Base-by-base conservation (phyloP, 92 coral and sea anemone species). In the Montipora capitata region DNA sequence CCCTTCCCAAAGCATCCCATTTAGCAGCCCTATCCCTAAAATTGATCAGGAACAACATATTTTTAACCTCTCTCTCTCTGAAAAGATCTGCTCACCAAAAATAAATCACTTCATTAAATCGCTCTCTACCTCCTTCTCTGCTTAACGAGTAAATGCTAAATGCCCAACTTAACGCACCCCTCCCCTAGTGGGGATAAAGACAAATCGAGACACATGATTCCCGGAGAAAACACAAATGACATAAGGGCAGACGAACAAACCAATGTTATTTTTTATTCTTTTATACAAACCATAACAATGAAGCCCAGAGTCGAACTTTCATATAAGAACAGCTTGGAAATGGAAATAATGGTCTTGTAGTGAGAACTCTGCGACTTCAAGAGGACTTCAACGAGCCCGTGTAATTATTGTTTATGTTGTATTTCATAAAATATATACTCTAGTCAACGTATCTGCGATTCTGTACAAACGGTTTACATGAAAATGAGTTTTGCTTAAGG, bases 361-460 rank as follows among this genome's bases (percentile, higher is more conserved):
- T 27, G 35, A 27, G 35, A 27, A 27, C 35, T 27, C 35, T 27
- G 35, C 35, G 35, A 27, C 35, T 27, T 27, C 35, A 27, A 27
- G 35, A 27, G 35, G 35, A 27, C 35, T 27, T 27, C 52, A 49
- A 49, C 70, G 66, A 83, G 75, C 93, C 84, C 80, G 88, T 64
- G 93, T 90, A 85, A 80, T 86, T 77, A 63, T 17, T 86, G 78
- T 85, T 85, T 85, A 83, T 85, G 78, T 83, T 63, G 89, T 75
- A 79, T 77, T 90, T 85, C 94, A 90, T 90, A 90, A 90, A 90
- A 90, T 90, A 90, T 90, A 90, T 90, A 90, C 85, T 90, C 91
- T 83, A 70, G 49, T 72, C 5, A 17, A 83, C 80, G 59, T 72
- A 27, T 83, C 48, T 61, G 70, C 76, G 54, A 51, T 73, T 73